Evolutionary conservation across 2,113 vertebrate species (phyloP).

Genomic region (Plecotus auritus): DNA sequence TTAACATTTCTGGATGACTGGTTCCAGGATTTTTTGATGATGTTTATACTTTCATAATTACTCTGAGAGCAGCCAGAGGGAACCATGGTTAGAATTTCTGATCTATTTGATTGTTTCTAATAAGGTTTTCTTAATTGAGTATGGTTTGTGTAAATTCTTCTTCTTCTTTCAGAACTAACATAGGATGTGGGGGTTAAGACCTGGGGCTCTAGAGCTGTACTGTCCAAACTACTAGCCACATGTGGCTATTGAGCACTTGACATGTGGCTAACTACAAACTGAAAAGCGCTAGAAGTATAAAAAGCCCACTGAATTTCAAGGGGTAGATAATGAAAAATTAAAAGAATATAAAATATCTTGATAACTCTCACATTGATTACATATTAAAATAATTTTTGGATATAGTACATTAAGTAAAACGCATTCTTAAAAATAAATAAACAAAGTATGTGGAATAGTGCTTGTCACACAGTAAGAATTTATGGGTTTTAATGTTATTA

Average conservation of each 20-base stretch:
- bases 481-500: background rate
- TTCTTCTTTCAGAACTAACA: background rate
- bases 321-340: background rate
- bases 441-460: background rate
- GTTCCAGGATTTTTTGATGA: background rate
- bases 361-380: background rate
- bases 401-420: background rate
- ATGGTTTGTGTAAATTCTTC: background rate
- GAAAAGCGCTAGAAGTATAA: background rate
- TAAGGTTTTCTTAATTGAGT: background rate
- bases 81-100: slow-evolving; percentile 17
- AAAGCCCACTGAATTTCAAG: background rate
- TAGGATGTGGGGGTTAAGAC: too few species aligned
- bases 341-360: background rate
- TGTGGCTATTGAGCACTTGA: background rate
- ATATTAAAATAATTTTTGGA: background rate
- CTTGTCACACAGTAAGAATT: background rate
- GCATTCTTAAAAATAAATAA: background rate
- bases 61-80: background rate
- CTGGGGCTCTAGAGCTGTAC: too few species aligned
- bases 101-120: background rate
- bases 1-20: background rate
- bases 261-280: background rate
- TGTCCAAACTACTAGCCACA: background rate
- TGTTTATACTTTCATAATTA: background rate